Conservation (phyloP, 2,113 vertebrate species). For the Cochlearius cochlearius region DNA sequence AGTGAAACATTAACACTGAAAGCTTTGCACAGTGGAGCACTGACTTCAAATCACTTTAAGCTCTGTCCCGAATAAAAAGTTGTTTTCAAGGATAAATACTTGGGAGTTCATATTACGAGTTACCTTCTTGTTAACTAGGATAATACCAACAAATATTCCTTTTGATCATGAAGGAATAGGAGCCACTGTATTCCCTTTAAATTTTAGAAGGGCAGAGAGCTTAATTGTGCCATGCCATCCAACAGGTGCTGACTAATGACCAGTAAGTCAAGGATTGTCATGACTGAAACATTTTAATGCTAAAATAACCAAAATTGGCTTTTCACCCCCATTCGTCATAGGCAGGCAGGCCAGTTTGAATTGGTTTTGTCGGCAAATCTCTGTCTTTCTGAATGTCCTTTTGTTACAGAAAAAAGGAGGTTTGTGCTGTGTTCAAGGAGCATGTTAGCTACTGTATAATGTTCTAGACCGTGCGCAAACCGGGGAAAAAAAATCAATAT, state of each 20-base stretch:
- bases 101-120: not conserved
- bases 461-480: not conserved
- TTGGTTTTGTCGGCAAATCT: not conserved
- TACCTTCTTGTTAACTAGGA: not conserved
- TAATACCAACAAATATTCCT: not conserved
- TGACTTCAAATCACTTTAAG: not conserved
- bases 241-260: not conserved
- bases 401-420: not conserved
- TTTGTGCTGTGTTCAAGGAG: not conserved
- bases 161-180: slow-evolving; percentile 3
- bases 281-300: not conserved
- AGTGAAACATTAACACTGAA: slow-evolving; percentile 16
- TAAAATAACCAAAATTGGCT: not conserved
- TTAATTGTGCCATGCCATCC: not conserved
- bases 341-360: not conserved
- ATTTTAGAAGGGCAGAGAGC: not conserved
- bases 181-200: not conserved
- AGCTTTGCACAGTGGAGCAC: not conserved
- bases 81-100: slow-evolving; percentile 16
- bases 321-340: not conserved
- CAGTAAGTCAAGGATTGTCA: not conserved
- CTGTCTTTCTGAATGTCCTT: not conserved
- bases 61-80: slow-evolving; percentile 2
- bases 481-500: not conserved
- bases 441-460: not conserved